These are phyloP conservation scores for Stigmatopora argus DNA, from an alignment of 2,113 vertebrate species.

Conservation along the genomic window DNA sequence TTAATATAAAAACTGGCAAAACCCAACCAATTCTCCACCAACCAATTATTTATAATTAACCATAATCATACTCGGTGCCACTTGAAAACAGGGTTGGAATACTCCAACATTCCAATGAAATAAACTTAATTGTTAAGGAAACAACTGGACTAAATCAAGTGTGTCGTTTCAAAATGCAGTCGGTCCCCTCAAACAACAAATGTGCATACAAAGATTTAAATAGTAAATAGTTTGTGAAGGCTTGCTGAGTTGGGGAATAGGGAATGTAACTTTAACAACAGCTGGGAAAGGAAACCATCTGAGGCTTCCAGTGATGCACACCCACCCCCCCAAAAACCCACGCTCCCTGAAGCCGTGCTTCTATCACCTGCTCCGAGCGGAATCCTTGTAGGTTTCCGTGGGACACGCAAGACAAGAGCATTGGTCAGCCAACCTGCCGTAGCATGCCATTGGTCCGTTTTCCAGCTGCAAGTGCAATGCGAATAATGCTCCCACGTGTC, in stretches of 20 bases:
- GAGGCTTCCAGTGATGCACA: conserved; percentile 38
- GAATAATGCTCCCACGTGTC: conserved; percentile 6
- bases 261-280: conserved; percentile 67
- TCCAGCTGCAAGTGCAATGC: conserved; percentile 7
- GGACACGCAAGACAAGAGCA: conserved; percentile 60
- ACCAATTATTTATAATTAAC: too few species aligned
- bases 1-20: too few species aligned
- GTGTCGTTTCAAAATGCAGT: conserved; percentile 15
- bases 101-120: conserved; percentile 8
- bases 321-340: conserved; percentile 1
- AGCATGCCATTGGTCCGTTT: conserved; percentile 42
- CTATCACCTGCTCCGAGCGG: conserved; percentile 70
- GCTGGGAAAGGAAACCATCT: conserved; percentile 61
- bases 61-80: too few species aligned
- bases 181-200: conserved; percentile 50
- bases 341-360: conserved; percentile 33
- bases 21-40: too few species aligned
- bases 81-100: background rate
- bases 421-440: conserved; percentile 23
- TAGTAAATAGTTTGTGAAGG: conserved; percentile 67
- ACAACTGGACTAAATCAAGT: conserved; percentile 25
- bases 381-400: conserved; percentile 59
- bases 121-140: conserved; percentile 24
- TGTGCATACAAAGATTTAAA: conserved; percentile 59
- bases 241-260: conserved; percentile 46